A percentile compares a stretch with the other conserved stretches of the same genome.
Evolutionary conservation across 2,113 vertebrate genomes (phyloP).

Genomic region (Dicaeum eximium): DNA sequence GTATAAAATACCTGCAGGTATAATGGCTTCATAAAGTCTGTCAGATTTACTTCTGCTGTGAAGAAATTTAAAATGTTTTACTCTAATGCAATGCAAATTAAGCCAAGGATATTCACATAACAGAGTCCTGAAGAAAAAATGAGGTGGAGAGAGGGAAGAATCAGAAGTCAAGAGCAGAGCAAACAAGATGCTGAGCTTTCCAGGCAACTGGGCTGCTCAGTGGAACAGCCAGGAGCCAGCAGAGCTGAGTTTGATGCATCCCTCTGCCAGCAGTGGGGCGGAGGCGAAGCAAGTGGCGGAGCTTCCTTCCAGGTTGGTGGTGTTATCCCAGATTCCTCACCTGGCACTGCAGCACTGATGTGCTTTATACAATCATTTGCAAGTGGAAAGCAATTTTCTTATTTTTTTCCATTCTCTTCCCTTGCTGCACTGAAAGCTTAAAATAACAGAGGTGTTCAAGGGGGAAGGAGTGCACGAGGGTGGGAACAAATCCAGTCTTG

Average conservation of each 20-base stretch:
- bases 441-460: neutral
- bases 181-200: slow-evolving; percentile 65
- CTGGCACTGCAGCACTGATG: neutral
- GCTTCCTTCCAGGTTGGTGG: slow-evolving; percentile 28
- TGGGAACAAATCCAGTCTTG: neutral
- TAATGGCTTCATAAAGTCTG: slow-evolving; percentile 85
- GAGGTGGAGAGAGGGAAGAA: slow-evolving; percentile 24
- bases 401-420: neutral
- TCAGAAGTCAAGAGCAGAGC: slow-evolving; percentile 67
- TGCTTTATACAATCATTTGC: neutral
- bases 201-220: slow-evolving; percentile 16
- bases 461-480: accelerated
- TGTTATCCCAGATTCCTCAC: neutral
- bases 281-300: neutral
- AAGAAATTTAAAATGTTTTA: slow-evolving; percentile 83
- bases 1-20: slow-evolving; percentile 81
- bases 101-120: slow-evolving; percentile 70
- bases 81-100: slow-evolving; percentile 84
- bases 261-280: neutral
- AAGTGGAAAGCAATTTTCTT: neutral
- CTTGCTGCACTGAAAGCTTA: neutral
- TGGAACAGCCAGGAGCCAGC: slow-evolving; percentile 20
- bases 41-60: slow-evolving; percentile 84
- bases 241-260: neutral
- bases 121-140: slow-evolving; percentile 15